Base-by-base conservation (phyloP, 2,113 vertebrate species). In the Pseudorectes ferrugineus region DNA sequence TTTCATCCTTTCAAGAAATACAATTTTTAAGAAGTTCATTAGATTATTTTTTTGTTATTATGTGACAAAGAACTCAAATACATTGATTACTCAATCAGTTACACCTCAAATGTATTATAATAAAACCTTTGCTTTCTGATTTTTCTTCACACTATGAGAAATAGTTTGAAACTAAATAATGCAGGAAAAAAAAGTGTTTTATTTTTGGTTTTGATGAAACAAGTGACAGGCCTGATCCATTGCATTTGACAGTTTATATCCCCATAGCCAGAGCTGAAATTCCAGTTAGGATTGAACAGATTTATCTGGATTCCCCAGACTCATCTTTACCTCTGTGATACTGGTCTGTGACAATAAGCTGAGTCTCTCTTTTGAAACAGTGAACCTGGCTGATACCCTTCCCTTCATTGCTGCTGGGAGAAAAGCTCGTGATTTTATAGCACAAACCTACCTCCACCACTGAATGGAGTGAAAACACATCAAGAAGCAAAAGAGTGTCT, bases 241-340 rank as follows among this genome's bases (percentile, higher is more conserved):
- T 89, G 54, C 35, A 82, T 95, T 82, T 96, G 77, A 92, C 84
- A 91, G 72, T 63, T 93, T 91, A 89, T 96, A 96, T 89, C 91
- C 91, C 55, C 25, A 28, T 42, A 55, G 72, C 46, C 80, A 88
- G 67, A 95, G 66, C 84, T 78, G 80, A 92, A 97, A 96, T 95
- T 94, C 84, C 92, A 83, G 82, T 91, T 88, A 76, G 55, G 66
- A 95, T 59, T 92, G 91, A 94, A 82, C 67, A 96, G 86, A 93
- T 87, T 92, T 93, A 92, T 76, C 80, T 92, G 89, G 80, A 92
- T 89, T 94, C 83, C 51, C 42, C 58, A 71, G 67, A 58, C 35
- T 79, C 0, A 0, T 82, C 55, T 91, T 85, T 70, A 76, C 77
- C 43, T 88, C 4, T 0, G 52, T 51, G 46, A 84, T 76, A 70